Base-by-base conservation (phyloP, 1,140 invertebrate species). In the Wiebesia pumilae region DNA sequence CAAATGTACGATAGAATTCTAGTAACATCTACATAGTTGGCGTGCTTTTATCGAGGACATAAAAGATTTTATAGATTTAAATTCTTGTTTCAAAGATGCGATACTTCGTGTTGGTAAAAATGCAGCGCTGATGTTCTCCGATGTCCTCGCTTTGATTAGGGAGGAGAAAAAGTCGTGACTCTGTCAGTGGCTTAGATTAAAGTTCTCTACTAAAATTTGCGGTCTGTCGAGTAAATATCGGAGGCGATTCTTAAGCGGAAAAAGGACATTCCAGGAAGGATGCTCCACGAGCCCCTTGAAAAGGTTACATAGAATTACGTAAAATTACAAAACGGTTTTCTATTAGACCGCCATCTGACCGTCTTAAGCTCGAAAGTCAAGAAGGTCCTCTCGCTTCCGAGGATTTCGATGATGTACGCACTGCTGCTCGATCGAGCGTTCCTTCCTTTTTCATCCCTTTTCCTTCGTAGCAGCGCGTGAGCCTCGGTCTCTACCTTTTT, bases 291-390 rank as follows among this genome's bases (percentile, higher is more conserved):
- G 14, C 40, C 35, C 6, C 69, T 6, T 62, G 47, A 62, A 62
- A 54, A 51, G n/a, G 51, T 80, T 33, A 67, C n/a, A n/a, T n/a
- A n/a, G n/a, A n/a, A n/a, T n/a, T n/a, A n/a, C n/a, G n/a, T 65
- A 67, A 51, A 79, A 79, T 54, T 79, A 30, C 47, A 79, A 79
- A 51, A 79, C 47, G 47, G 43, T 73, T 83, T 73, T 83, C 81
- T 83, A 83, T 77, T 43, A 43, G 27, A 83, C 69, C n/a, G n/a
- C n/a, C n/a, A n/a, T n/a, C n/a, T 40, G 24, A 0, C 33, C 24
- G 35, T 16, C 40, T 77, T 47, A 47, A 77, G 47, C 40, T 47
- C 38, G n/a, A 30, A 65, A 81, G 40, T 43, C 65, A 62, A 14
- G 69, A 69, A 81, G 27, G 35, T 81, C n/a, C 30, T 21, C 73